phyloP scores from a whole-genome alignment of 2,113 vertebrate species.

The Cichladusa arquata region DNA sequence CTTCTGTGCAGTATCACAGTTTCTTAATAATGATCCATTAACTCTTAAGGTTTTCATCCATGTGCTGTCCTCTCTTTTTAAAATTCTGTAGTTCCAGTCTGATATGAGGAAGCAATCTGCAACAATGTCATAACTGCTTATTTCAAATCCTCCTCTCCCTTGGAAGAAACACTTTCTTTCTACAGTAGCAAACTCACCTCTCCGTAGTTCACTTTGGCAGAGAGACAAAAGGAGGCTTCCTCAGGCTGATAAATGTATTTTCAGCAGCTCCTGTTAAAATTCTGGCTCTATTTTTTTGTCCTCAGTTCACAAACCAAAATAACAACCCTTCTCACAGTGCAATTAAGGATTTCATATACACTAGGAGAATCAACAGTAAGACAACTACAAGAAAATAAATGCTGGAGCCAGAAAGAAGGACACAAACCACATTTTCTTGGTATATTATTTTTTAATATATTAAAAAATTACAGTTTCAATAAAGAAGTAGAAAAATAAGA shows the following conservation, averaged over 20 bases:
- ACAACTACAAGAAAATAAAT: neutral
- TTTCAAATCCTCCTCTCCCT: neutral
- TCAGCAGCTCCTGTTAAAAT: neutral
- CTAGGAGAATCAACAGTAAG: neutral
- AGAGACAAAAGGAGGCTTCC: neutral
- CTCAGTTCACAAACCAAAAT: neutral
- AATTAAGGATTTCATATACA: neutral
- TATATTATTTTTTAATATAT: neutral
- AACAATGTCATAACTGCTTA: neutral
- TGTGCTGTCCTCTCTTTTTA: neutral
- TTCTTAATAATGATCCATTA: neutral
- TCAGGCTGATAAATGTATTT: neutral
- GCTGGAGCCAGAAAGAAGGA: neutral
- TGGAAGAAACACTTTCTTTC: neutral
- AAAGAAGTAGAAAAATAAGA: slow-evolving; percentile 60
- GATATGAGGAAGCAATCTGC: rapidly evolving
- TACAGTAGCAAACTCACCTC: neutral
- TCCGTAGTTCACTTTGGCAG: neutral
- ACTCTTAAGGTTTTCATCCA: neutral
- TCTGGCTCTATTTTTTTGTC: neutral
- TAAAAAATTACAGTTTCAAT: slow-evolving; percentile 54
- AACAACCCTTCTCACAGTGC: neutral
- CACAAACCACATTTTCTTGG: slow-evolving; percentile 2
- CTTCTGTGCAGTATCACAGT: neutral
- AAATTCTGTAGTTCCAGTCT: neutral